Conservation (phyloP, 2,888 invertebrate species). For the Bombyx huttoni region DNA sequence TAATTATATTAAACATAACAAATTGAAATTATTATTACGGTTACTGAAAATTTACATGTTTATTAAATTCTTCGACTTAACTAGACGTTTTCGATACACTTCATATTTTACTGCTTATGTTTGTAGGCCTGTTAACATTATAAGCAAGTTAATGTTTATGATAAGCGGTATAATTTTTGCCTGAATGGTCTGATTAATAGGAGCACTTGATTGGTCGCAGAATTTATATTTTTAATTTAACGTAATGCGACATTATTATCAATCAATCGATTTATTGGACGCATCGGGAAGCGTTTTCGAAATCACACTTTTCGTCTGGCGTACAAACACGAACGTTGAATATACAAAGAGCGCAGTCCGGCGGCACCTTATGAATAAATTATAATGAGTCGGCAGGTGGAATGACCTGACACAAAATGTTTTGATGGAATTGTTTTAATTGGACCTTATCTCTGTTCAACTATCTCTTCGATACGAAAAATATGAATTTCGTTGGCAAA, state of each 20-base stretch:
- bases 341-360: conserved; percentile 23
- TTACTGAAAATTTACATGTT: too few relatives aligned
- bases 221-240: too few relatives aligned
- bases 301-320: conserved; percentile 7
- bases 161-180: too few relatives aligned
- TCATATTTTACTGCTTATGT: too few relatives aligned
- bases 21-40: too few relatives aligned
- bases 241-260: neutral
- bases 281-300: neutral
- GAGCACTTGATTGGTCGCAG: too few relatives aligned
- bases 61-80: too few relatives aligned
- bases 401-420: conserved; percentile 71
- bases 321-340: conserved; percentile 13
- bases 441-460: conserved; percentile 56
- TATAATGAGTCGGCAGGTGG: conserved; percentile 61
- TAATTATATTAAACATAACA: too few relatives aligned
- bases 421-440: conserved; percentile 73
- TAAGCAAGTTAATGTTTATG: too few relatives aligned
- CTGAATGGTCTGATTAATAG: too few relatives aligned
- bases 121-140: too few relatives aligned
- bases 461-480: conserved; percentile 55
- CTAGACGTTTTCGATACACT: too few relatives aligned
- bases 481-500: conserved; percentile 55
- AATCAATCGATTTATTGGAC: neutral
- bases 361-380: conserved; percentile 65